A percentile compares a stretch with the other conserved stretches of the same genome.
Conservation (phyloP, 2,888 invertebrate species). For the Drosophila suboccidentalis region DNA sequence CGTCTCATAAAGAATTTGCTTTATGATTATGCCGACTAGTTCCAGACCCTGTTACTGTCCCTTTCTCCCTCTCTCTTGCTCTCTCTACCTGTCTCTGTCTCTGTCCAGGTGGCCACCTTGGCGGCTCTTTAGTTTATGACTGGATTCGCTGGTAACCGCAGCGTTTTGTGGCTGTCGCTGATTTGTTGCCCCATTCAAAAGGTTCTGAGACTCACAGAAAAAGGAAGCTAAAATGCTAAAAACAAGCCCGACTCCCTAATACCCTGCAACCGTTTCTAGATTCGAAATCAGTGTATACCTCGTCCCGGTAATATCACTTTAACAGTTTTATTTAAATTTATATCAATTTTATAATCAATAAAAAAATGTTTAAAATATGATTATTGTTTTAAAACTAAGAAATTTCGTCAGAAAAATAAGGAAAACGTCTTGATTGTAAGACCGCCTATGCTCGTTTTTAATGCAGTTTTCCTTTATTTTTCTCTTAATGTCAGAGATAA, state of each 20-base stretch:
- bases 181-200: slow-evolving; percentile 67
- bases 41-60: slow-evolving; percentile 7
- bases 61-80: neutral
- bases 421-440: no score
- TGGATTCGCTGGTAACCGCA: slow-evolving; percentile 52
- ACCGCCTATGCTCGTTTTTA: no score
- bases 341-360: neutral
- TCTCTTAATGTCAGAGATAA: no score
- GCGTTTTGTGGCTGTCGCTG: slow-evolving; percentile 58
- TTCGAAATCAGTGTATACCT: neutral
- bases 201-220: slow-evolving; percentile 36
- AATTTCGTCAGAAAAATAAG: no score
- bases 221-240: neutral
- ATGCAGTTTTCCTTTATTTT: no score
- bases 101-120: slow-evolving; percentile 23
- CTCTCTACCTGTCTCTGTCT: neutral
- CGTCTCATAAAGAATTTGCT: slow-evolving; percentile 69
- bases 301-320: neutral
- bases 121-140: slow-evolving; percentile 19
- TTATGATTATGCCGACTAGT: slow-evolving; percentile 52
- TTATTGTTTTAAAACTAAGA: no score
- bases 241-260: neutral
- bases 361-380: neutral
- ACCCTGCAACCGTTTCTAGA: neutral
- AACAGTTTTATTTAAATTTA: neutral